Evolutionary conservation across 2,113 vertebrate genomes (phyloP), one percentile per base, ranked within the genome.

Genomic region (Chelonoidis abingdonii): DNA sequence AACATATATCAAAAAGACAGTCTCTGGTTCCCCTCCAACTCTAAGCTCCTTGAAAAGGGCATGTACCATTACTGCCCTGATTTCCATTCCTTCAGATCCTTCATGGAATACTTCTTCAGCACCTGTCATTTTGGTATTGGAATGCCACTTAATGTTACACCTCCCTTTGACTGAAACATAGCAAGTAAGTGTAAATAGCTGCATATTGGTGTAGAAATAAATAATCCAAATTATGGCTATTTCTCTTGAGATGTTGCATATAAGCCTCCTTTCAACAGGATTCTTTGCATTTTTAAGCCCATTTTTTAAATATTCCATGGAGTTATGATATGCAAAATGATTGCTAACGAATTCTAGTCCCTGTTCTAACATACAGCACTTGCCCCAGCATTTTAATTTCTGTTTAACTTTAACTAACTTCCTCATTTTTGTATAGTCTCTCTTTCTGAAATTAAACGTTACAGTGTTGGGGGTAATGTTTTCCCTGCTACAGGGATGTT

Each of bases 31-130:
- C 27, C 2, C 1, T 91, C 88, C 2, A 75, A 81, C 81, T 59
- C 85, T 90, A 84, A 92, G n/a, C 4, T 89, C 11, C 41, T 69
- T 92, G 11, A 16, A 94, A 90, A 84, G 2, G 17, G 1, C 54
- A 76, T 56, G 75, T 86, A 31, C 10, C 4, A 80, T 24, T 84
- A 52, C 31, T 69, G 25, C 2, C 6, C 1, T 88, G 31, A 72
- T 90, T 92, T 53, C 27, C 0, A 0, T 14, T 59, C 8, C 83
- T 95, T 80, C 1, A 0, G 6, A 49, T 47, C 35, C 47, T 75
- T 95, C 75, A 59, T 59, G 53, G 57, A 84, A 69, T 14, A 57
- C 14, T 57, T 91, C 54, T 65, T 86, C 38, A 50, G 83, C 69
- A 86, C 38, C 56, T 8, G 47, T 10, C 49, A 13, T 24, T 90